phyloP scores from a whole-genome alignment of 2,113 vertebrate species.

The Spheniscus mendiculus region DNA sequence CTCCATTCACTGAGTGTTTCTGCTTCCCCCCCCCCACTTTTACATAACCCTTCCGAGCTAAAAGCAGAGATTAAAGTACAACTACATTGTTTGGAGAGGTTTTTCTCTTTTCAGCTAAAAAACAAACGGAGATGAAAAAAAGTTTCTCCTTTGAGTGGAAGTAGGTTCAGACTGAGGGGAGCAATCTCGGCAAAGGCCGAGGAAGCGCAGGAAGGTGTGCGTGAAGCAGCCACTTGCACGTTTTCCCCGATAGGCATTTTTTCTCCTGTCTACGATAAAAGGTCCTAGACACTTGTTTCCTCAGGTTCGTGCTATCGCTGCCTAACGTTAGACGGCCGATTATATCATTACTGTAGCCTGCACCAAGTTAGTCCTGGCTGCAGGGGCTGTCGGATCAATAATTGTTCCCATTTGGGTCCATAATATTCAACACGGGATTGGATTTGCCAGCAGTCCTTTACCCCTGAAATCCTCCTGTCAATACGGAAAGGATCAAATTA shows the following conservation, averaged over 20 bases:
- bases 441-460: background rate
- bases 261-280: background rate
- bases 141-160: background rate
- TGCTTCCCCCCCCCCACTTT: background rate
- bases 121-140: background rate
- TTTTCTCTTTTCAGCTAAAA: background rate
- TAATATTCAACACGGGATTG: background rate
- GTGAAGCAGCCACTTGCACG: background rate
- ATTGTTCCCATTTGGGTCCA: background rate
- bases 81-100: background rate
- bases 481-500: background rate
- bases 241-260: background rate
- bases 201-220: background rate
- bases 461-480: background rate
- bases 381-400: background rate
- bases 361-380: background rate
- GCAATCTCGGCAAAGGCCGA: background rate
- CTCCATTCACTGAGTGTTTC: conserved; percentile 27
- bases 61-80: background rate
- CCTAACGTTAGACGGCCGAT: background rate
- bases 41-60: conserved; percentile 20
- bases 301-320: background rate
- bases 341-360: background rate
- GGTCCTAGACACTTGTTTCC: background rate
- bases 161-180: background rate